Evolutionary conservation across 2,888 invertebrate genomes (phyloP).

Genomic region (Ceriagrion tenellum): DNA sequence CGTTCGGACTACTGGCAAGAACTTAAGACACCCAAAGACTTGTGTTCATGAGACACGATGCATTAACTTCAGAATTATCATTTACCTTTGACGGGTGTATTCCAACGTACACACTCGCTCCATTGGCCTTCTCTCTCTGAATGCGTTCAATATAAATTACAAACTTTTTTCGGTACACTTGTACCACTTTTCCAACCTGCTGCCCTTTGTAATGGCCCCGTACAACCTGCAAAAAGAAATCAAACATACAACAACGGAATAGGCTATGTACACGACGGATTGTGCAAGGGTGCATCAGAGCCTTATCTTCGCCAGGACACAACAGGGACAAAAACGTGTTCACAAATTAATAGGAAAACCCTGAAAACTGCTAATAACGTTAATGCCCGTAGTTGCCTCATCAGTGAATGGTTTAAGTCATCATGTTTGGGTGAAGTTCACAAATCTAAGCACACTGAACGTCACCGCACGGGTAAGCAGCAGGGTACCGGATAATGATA

Average conservation of each 20-base stretch:
- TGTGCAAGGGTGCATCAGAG: constrained; percentile 71
- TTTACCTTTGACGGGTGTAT: constrained; percentile 99
- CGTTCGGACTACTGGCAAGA: no score
- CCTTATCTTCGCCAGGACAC: constrained; percentile 80
- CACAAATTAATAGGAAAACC: constrained; percentile 59
- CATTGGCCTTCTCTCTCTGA: constrained; percentile 99
- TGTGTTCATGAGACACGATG: no score
- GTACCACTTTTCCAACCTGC: constrained; percentile 99
- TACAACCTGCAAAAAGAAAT: constrained; percentile 86
- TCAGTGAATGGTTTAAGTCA: constrained; percentile 82
- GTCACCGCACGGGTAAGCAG: no score
- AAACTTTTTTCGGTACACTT: constrained; percentile 99
- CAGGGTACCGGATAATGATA: not conserved
- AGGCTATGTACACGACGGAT: not conserved
- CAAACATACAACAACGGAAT: constrained; percentile 69
- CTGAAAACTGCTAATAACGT: constrained; percentile 33
- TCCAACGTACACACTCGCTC: constrained; percentile 98
- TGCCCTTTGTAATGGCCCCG: constrained; percentile 99
- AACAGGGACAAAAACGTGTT: constrained; percentile 75
- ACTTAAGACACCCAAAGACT: no score
- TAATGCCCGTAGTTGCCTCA: constrained; percentile 75
- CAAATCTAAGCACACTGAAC: not conserved
- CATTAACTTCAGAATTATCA: no score
- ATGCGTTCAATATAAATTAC: constrained; percentile 99
- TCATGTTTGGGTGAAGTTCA: constrained; percentile 76